Base-by-base conservation (phyloP, 1,140 invertebrate genomes). In the Pogonomyrmex californicus region DNA sequence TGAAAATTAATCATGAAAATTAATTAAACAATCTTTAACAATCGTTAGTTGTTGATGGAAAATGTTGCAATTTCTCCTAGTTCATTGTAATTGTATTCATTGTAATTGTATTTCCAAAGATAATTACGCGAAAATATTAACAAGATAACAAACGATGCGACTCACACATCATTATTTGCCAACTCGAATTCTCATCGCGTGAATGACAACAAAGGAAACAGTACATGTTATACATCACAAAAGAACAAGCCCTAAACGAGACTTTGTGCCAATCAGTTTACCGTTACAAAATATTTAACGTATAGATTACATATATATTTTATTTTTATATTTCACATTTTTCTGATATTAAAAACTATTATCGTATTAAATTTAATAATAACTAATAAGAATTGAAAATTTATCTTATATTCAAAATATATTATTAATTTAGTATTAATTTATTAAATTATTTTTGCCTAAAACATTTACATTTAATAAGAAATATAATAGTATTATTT, bases 201-300 rank as follows among this genome's bases (percentile, higher is more conserved):
- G 9, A 41, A 65, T 41, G 17, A 66, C n/a, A 66, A 66, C 63
- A 66, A 66, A 66, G 38, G 63, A 66, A 44, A 66, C 9, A 66
- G 63, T 65, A 12, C n/a, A 44, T 5, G 4, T 66, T 66, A 9
- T 66, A 23, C 9, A 10, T 9, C 9, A 66, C n/a, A 66, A 66
- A 66, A 66, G 44, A 66, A 66, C 9, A 66, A 66, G n/a, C n/a
- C 0, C 7, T 30, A 41, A 65, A 4, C 30, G 10, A 10, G 10
- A 1, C n/a, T 44, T 66, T 66, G n/a, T 66, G 38, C 17, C 17
- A 65, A 7, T 2, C 2, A n/a, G 14, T 66, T 44, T 3, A 7
- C 38, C 38, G 3, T 66, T 1, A 5, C 63, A 66, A 44, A 66
- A 66, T 44, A 66, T 66, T 66, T 66, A 44, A 66, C 44, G n/a